These are phyloP conservation scores for Cetonia aurata DNA, from an alignment of 2,888 invertebrate genomes.

Conservation along the genomic window DNA sequence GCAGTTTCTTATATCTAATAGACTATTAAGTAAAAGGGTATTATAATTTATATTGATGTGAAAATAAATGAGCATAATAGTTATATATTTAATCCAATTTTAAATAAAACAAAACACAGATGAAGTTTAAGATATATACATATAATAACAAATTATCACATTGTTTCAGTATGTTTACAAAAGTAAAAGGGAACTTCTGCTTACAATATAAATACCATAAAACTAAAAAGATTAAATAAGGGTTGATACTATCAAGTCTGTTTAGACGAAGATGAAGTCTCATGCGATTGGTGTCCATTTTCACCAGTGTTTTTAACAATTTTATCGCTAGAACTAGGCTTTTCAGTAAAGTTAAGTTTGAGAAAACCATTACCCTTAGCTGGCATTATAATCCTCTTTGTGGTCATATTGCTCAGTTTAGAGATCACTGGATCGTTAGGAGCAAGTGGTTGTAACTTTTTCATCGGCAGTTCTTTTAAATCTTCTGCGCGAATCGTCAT, in stretches of 20 bases:
- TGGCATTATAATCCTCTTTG: conserved; percentile 21
- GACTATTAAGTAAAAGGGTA: no score
- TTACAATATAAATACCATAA: conserved; percentile 15
- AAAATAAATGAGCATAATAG: no score
- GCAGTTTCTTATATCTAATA: no score
- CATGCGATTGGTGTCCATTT: conserved; percentile 1
- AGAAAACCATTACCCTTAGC: conserved; percentile 20
- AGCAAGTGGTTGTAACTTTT: conserved; percentile 29
- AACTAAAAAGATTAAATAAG: conserved; percentile 5
- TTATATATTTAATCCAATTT: not conserved
- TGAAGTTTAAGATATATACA: conserved; percentile 19
- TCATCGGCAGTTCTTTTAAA: conserved; percentile 26
- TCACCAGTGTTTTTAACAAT: not conserved
- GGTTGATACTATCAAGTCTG: conserved; percentile 20
- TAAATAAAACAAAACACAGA: not conserved
- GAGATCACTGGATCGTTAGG: conserved; percentile 29
- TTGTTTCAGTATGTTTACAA: conserved; percentile 11
- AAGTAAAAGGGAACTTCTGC: conserved; percentile 17
- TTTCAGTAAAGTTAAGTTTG: conserved; percentile 19
- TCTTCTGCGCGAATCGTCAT: conserved; percentile 35
- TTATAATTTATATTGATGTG: no score
- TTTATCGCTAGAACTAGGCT: conserved; percentile 1
- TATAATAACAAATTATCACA: conserved; percentile 35
- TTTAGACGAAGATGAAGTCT: conserved; percentile 1
- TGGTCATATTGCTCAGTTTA: conserved; percentile 19